These are phyloP conservation scores for Aleiodes sp. DNA, from an alignment of 1,140 invertebrate species.

Conservation along the genomic window DNA sequence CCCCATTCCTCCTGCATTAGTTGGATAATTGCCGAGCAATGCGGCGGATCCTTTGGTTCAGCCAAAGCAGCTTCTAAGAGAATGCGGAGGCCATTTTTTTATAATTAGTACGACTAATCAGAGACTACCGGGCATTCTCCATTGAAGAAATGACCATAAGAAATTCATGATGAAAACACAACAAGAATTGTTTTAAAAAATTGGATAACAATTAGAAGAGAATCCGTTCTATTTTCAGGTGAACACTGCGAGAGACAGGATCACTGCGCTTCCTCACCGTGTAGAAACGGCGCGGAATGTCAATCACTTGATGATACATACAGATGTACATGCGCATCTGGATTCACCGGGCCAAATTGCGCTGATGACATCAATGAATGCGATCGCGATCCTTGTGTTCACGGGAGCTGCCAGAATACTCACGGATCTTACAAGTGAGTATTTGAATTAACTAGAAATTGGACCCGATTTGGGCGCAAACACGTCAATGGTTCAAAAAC, in stretches of 20 bases:
- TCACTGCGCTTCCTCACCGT: slow-evolving; percentile 88
- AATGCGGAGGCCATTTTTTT: slow-evolving; percentile 39
- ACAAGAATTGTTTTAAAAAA: background rate
- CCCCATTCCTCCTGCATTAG: slow-evolving; percentile 32
- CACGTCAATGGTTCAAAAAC: no score
- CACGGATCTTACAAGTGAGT: slow-evolving; percentile 91
- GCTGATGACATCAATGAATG: slow-evolving; percentile 92
- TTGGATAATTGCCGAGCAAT: slow-evolving; percentile 47
- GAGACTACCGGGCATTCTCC: slow-evolving; percentile 1
- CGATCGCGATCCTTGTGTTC: slow-evolving; percentile 76
- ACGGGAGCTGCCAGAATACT: slow-evolving; percentile 87
- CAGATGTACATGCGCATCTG: slow-evolving; percentile 84
- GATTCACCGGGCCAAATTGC: slow-evolving; percentile 87
- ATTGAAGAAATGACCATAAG: background rate
- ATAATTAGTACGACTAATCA: slow-evolving; percentile 59
- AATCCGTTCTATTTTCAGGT: slow-evolving; percentile 70
- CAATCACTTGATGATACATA: slow-evolving; percentile 78
- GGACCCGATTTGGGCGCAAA: no score
- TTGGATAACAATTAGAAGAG: background rate
- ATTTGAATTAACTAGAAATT: background rate
- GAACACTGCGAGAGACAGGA: slow-evolving; percentile 87
- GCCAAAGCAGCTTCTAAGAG: background rate
- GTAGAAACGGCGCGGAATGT: slow-evolving; percentile 87
- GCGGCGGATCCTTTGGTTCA: slow-evolving; percentile 51
- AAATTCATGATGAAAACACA: slow-evolving; percentile 11